Percentiles rank a stretch among this genome's conserved stretches.
Evolutionary conservation across 2,113 vertebrate species (phyloP).

Genomic region (Cryptoleucopteryx plumbea): DNA sequence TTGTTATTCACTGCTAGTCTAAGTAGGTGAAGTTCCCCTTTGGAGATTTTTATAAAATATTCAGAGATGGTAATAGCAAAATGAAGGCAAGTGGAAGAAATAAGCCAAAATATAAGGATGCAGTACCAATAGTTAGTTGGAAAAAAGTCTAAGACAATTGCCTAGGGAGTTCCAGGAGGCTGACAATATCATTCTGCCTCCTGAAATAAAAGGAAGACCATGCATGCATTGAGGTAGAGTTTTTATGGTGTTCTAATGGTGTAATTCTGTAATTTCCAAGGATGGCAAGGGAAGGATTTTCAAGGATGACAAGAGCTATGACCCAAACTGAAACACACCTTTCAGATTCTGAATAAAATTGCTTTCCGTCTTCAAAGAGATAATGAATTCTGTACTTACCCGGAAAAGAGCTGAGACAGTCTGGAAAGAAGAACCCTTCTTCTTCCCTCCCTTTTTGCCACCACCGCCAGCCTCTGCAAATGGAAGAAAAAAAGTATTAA

Average conservation of each 20-base stretch:
- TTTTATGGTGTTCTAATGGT: rapidly evolving
- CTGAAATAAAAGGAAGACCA: background rate
- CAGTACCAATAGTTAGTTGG: background rate
- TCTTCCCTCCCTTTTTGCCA: background rate
- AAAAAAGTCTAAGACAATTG: background rate
- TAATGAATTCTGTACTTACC: background rate
- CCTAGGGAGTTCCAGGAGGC: background rate
- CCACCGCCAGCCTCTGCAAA: background rate
- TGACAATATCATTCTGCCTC: background rate
- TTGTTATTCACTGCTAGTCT: background rate
- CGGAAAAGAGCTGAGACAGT: constrained; percentile 18
- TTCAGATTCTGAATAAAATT: background rate
- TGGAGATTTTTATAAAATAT: background rate
- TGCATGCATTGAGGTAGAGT: rapidly evolving
- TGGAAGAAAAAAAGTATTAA: background rate
- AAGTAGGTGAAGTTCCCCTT: rapidly evolving
- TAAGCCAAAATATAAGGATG: background rate
- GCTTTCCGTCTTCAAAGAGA: background rate
- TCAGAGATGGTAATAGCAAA: background rate
- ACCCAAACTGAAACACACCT: background rate
- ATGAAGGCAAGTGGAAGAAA: background rate
- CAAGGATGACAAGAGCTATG: background rate
- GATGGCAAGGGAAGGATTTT: background rate
- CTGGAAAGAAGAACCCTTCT: constrained; percentile 12
- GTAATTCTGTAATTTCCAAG: background rate